Conservation (phyloP, 2,797 vertebrate species). For the Iguana delicatissima region DNA sequence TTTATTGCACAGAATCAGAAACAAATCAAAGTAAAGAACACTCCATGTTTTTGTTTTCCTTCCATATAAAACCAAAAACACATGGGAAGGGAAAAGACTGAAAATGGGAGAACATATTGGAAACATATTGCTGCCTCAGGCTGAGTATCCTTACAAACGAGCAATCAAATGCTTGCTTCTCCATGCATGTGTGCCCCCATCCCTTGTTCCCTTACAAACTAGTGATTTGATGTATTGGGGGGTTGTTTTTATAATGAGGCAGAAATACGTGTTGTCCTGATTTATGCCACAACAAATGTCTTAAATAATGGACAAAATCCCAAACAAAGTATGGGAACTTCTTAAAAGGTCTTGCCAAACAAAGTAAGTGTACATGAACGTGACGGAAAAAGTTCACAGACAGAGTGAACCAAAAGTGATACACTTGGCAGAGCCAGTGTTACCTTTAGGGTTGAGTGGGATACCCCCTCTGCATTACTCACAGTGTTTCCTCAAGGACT, state of each 20-base stretch:
- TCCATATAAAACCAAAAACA: conserved; percentile 76
- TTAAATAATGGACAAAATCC: background rate
- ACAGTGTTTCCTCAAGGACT: background rate
- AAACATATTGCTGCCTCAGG: conserved; percentile 42
- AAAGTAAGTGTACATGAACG: background rate
- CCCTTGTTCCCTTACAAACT: background rate
- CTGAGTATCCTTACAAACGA: conserved; percentile 21
- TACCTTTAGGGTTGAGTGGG: background rate
- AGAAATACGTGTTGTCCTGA: background rate
- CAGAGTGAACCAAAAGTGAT: background rate
- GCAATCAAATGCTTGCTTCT: conserved; percentile 20
- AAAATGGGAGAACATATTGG: conserved; percentile 70
- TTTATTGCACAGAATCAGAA: conserved; percentile 5
- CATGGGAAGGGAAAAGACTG: conserved; percentile 70
- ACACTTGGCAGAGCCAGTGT: background rate
- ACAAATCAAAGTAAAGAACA: conserved; percentile 65
- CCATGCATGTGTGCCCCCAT: background rate
- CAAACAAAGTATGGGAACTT: background rate
- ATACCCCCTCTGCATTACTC: background rate
- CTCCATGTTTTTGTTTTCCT: conserved; percentile 51
- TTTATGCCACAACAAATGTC: background rate
- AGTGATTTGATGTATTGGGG: background rate
- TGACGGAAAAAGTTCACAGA: background rate
- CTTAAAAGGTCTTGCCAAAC: background rate
- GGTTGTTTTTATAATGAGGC: background rate